phyloP scores from a whole-genome alignment of 1,140 invertebrate genomes.

The Ylistrum balloti region DNA sequence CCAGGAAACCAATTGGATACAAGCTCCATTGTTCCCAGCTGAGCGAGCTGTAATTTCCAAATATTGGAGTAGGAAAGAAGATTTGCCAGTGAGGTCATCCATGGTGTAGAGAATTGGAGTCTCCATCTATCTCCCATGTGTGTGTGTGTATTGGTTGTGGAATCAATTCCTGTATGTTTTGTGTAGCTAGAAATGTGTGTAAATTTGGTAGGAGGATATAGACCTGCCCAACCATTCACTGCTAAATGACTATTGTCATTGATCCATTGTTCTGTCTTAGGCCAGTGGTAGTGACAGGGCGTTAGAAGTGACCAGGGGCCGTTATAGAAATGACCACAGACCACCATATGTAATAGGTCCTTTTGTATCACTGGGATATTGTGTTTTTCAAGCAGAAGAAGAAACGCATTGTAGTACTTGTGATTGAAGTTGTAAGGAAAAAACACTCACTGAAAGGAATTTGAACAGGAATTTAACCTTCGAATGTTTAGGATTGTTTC shows the following conservation, averaged over 20 bases:
- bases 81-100: constrained; percentile 37
- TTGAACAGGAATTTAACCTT: not conserved
- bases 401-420: not conserved
- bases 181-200: not conserved
- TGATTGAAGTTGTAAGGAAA: not conserved
- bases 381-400: not conserved
- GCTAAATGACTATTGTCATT: constrained; percentile 27
- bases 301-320: not conserved
- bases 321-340: constrained; percentile 24
- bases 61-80: constrained; percentile 7
- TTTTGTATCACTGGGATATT: not conserved
- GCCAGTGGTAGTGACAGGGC: not conserved
- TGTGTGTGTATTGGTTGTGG: constrained; percentile 14
- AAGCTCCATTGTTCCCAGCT: constrained; percentile 31
- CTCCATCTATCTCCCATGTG: constrained; percentile 37
- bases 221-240: constrained; percentile 31
- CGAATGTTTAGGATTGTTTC: not conserved
- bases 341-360: not conserved
- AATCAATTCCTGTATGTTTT: constrained; percentile 25
- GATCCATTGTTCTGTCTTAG: constrained; percentile 7
- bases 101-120: not conserved
- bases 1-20: constrained; percentile 7
- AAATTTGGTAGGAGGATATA: constrained; percentile 5
- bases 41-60: constrained; percentile 25
- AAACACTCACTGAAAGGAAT: not conserved